phyloP scores from a whole-genome alignment of 2,113 vertebrate species.

The Serinus canaria region DNA sequence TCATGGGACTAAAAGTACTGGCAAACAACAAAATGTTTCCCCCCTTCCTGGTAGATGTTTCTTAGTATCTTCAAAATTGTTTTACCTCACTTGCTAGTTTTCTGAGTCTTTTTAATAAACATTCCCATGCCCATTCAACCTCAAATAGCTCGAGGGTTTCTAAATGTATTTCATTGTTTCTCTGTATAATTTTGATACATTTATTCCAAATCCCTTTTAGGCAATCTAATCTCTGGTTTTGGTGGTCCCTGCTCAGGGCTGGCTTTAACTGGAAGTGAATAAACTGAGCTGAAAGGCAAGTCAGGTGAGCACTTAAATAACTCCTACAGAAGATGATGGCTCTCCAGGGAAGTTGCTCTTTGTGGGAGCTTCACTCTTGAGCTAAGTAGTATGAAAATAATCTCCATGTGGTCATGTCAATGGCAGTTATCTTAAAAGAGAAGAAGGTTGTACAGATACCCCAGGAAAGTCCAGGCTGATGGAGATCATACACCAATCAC shows the following conservation, averaged over 20 bases:
- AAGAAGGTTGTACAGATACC: background rate
- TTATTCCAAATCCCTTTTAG: background rate
- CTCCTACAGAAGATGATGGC: background rate
- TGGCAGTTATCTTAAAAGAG: background rate
- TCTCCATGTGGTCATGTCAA: accelerated
- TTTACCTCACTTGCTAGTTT: background rate
- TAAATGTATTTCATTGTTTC: background rate
- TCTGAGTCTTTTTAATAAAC: background rate
- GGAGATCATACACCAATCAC: background rate
- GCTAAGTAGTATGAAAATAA: background rate
- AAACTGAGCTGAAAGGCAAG: background rate
- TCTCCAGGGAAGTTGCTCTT: background rate
- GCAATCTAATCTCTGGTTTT: background rate
- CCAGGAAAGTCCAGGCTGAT: background rate
- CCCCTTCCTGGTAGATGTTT: background rate
- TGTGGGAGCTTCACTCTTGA: background rate
- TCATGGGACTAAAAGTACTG: background rate
- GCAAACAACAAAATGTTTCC: background rate
- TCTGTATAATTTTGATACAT: background rate
- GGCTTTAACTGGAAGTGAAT: background rate
- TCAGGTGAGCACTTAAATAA: background rate
- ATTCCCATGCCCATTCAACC: background rate
- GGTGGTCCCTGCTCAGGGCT: background rate
- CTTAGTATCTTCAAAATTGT: background rate
- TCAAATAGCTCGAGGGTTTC: background rate